Evolutionary conservation across 1,140 invertebrate species (phyloP), one percentile per base, ranked within the genome.

Genomic region (Tetragnatha versicolor): DNA sequence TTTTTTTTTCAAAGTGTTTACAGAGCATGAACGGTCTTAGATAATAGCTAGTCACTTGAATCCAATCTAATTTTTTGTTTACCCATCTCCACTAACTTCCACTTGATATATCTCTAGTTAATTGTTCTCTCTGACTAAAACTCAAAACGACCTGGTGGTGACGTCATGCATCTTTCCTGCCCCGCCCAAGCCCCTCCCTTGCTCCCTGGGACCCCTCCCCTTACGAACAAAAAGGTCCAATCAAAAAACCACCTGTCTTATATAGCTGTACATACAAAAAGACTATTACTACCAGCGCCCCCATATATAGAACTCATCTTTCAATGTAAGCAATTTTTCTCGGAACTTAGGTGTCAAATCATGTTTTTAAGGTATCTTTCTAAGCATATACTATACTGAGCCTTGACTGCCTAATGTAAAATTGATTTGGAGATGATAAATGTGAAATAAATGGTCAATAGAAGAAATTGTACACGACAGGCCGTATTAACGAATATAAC

Each of bases 321-420:
- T 58, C 29, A 33, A 58, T 58, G 55, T 58, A 58, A 27, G 35
- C 49, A 53, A 53, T 25, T 12, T 25, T 25, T 25, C 49, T 25
- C 49, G 69, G 45, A 72, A 72, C 60, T 72, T 72, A 72, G 53
- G 69, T 72, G 49, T 72, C 63, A 72, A 72, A 27, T 58, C 51
- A 35, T 72, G 69, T 72, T 72, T 55, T 55, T 58, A 66, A 49
- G n/a, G 39, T 51, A 66, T 29, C 25, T 66, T 29, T 66, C 63
- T 66, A 39, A 47, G 17, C 29, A 42, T 66, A 12, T 66, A 66
- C 37, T 7, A 17, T 20, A 51, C 49, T 51, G 49, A 17, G n/a
- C n/a, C n/a, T n/a, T 14, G 25, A 65, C 20, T 39, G 61, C 25
- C 17, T 61, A 61, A 12, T 25, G n/a, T 10, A 12, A 42, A 47